These are phyloP conservation scores for Poeciliopsis gracilis DNA, from an alignment of 2,797 vertebrate species.

Conservation along the genomic window DNA sequence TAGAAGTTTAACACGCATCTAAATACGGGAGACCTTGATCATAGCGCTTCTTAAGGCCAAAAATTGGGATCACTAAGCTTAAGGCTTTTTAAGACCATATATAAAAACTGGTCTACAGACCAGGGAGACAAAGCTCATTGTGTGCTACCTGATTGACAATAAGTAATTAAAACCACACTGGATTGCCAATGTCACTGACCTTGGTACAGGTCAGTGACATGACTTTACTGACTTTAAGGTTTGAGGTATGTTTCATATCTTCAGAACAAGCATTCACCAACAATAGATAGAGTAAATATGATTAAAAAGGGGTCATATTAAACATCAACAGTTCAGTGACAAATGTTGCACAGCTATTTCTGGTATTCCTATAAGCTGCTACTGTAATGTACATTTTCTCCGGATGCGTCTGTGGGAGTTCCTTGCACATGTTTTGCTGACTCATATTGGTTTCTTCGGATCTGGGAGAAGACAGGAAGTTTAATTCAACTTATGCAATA, in stretches of 20 bases:
- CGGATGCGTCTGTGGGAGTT: background rate
- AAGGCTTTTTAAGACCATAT: background rate
- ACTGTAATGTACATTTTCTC: background rate
- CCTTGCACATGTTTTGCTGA: background rate
- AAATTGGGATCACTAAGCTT: background rate
- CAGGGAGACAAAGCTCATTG: background rate
- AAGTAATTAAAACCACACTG: background rate
- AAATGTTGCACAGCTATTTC: background rate
- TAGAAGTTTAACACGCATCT: background rate
- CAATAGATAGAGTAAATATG: too few species aligned
- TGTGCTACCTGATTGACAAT: background rate
- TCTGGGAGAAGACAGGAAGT: background rate
- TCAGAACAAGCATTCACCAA: too few species aligned
- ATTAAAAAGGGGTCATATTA: too few species aligned
- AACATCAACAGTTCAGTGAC: background rate
- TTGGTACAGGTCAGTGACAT: too few species aligned
- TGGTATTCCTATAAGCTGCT: background rate
- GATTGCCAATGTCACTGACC: background rate
- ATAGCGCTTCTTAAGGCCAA: background rate
- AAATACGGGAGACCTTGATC: background rate
- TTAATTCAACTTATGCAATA: background rate
- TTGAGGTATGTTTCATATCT: too few species aligned
- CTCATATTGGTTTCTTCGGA: background rate
- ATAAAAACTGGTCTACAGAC: background rate
- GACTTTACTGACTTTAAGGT: background rate